These are phyloP conservation scores for Drosophila longiperda DNA, from an alignment of 2,888 invertebrate species.

Conservation along the genomic window DNA sequence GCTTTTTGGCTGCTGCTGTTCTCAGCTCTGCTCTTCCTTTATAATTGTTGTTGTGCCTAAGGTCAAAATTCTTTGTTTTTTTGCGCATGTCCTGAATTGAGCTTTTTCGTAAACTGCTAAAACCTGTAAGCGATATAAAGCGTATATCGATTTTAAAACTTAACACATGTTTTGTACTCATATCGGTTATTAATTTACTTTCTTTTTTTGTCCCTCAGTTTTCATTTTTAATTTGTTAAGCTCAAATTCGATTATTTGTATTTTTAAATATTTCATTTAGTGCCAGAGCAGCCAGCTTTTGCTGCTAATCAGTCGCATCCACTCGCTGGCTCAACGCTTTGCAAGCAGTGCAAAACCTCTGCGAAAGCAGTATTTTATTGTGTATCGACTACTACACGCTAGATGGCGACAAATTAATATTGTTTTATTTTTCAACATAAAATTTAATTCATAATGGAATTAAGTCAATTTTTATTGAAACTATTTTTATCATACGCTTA, in stretches of 20 bases:
- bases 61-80: slow-evolving; percentile 45
- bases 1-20: slow-evolving; percentile 22
- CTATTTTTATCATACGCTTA: neutral
- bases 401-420: slow-evolving; percentile 19
- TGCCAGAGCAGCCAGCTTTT: slow-evolving; percentile 21
- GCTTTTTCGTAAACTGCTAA: slow-evolving; percentile 34
- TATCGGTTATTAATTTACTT: neutral
- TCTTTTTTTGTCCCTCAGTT: neutral
- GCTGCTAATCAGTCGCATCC: neutral
- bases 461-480: neutral
- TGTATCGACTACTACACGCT: neutral
- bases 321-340: neutral
- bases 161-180: too few relatives aligned
- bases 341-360: neutral
- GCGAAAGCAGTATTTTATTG: neutral
- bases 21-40: slow-evolving; percentile 10
- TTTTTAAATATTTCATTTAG: neutral
- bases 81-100: slow-evolving; percentile 62
- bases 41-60: slow-evolving; percentile 42
- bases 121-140: neutral
- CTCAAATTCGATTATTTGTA: neutral
- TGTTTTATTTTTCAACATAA: neutral
- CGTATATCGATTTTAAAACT: slow-evolving; percentile 9
- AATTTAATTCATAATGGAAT: neutral
- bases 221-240: neutral